These are phyloP conservation scores for Scaptomyza graminum DNA, from an alignment of 1,140 invertebrate genomes.

Conservation along the genomic window DNA sequence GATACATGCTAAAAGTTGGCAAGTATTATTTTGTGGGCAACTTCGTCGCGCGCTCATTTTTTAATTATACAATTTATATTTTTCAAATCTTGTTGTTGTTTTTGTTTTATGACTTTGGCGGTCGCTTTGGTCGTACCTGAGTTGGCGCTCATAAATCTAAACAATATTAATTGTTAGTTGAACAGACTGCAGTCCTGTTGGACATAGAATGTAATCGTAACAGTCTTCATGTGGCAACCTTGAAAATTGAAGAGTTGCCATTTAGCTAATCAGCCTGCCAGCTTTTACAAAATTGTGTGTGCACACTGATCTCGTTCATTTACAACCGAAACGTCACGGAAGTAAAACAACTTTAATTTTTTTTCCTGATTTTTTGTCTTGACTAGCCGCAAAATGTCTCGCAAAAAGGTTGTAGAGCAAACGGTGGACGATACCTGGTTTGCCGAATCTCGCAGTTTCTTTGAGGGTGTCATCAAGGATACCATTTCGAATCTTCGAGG, in stretches of 20 bases:
- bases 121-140: conserved; percentile 62
- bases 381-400: neutral
- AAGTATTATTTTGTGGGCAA: conserved; percentile 10
- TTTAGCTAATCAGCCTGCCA: neutral
- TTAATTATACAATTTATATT: conserved; percentile 72
- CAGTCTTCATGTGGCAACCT: neutral
- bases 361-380: too few species aligned
- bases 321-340: too few species aligned
- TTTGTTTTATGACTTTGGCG: conserved; percentile 69
- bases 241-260: neutral
- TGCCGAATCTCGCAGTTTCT: conserved; percentile 13
- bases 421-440: neutral
- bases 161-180: conserved; percentile 70
- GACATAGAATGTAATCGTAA: neutral
- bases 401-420: neutral
- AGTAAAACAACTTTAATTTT: too few species aligned
- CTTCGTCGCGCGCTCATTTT: conserved; percentile 46
- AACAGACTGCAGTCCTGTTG: neutral
- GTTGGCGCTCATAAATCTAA: conserved; percentile 64
- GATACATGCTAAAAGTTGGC: neutral
- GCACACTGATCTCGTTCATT: neutral
- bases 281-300: too few species aligned
- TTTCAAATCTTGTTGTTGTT: conserved; percentile 44
- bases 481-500: neutral
- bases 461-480: conserved; percentile 6